phyloP scores from a whole-genome alignment of 1,140 invertebrate genomes.

The Achroia grisella region DNA sequence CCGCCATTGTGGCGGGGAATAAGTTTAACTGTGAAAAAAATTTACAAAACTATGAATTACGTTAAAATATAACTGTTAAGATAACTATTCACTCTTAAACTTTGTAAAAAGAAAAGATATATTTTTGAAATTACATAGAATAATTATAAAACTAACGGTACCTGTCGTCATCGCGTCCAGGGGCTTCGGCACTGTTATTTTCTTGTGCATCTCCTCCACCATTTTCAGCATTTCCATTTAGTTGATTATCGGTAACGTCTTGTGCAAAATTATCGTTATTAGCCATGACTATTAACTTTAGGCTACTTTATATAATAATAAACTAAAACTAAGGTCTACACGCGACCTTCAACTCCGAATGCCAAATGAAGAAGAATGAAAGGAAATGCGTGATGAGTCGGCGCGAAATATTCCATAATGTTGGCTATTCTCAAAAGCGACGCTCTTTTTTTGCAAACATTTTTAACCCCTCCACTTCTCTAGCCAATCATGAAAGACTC shows the following conservation, averaged over 20 bases:
- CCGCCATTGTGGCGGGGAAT: conserved; percentile 57
- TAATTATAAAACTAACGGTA: conserved; percentile 52
- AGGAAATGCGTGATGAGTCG: conserved; percentile 57
- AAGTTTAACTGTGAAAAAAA: conserved; percentile 25
- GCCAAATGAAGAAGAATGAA: conserved; percentile 68
- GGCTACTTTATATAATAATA: conserved; percentile 49
- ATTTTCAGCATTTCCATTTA: conserved; percentile 75
- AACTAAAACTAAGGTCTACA: conserved; percentile 66
- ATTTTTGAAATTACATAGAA: conserved; percentile 6
- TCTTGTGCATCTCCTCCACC: conserved; percentile 77
- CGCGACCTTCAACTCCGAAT: conserved; percentile 68
- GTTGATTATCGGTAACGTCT: conserved; percentile 77
- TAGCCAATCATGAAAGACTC: conserved; percentile 38
- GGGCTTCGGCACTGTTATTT: conserved; percentile 77
- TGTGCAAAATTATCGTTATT: conserved; percentile 80
- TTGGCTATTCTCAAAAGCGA: conserved; percentile 45
- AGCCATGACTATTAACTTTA: conserved; percentile 60
- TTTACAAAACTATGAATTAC: neutral
- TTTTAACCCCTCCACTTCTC: conserved; percentile 29
- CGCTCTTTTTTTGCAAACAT: conserved; percentile 51
- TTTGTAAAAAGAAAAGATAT: conserved; percentile 6
- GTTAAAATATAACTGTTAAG: too few species aligned
- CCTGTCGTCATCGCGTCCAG: conserved; percentile 84
- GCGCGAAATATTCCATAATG: conserved; percentile 51
- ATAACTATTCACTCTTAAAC: neutral